Conservation (phyloP, 2,113 vertebrate genomes). For the Gorilla gorilla region DNA sequence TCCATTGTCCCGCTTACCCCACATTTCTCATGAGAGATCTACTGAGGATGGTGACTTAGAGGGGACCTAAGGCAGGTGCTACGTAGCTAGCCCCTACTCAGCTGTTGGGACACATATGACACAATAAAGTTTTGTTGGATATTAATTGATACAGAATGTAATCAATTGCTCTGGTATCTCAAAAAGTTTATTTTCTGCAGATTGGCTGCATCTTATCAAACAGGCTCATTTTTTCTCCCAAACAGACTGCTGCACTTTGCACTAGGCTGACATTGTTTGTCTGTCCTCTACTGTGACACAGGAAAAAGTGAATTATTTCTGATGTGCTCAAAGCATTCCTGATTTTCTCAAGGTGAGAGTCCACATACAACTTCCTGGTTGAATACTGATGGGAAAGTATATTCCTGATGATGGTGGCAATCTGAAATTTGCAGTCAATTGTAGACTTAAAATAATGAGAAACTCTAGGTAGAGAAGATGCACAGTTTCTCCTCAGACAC, state of each 20-base stretch:
- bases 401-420: neutral
- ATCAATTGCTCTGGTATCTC: neutral
- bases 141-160: neutral
- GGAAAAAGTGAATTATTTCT: neutral
- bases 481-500: neutral
- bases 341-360: slow-evolving; percentile 12
- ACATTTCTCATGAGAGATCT: neutral
- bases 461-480: neutral
- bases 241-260: neutral
- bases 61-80: neutral
- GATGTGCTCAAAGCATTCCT: neutral
- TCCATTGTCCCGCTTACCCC: neutral
- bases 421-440: neutral
- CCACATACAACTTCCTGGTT: neutral
- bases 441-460: neutral
- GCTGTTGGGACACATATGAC: neutral
- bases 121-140: neutral
- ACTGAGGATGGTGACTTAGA: neutral
- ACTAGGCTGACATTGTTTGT: neutral
- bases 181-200: slow-evolving; percentile 13
- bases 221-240: neutral
- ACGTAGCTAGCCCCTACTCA: neutral
- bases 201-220: neutral
- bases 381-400: neutral
- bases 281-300: neutral